Evolutionary conservation across 2,113 vertebrate species (phyloP).

Genomic region (Nanorana parkeri): DNA sequence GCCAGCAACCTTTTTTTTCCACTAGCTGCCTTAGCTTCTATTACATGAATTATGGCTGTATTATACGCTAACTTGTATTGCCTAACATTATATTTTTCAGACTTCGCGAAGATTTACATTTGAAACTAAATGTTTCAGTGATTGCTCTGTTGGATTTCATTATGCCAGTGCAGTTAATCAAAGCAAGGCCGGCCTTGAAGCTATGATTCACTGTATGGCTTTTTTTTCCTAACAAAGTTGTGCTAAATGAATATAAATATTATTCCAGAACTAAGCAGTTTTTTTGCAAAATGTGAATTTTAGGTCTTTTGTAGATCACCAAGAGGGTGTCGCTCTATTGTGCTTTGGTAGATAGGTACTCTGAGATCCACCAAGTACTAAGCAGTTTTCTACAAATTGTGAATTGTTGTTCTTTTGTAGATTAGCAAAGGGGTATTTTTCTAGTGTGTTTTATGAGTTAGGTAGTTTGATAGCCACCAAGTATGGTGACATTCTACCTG

Average conservation of each 20-base stretch:
- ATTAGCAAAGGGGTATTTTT: too few species aligned
- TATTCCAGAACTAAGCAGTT: conserved; percentile 70
- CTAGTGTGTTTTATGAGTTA: too few species aligned
- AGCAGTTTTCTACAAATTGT: too few species aligned
- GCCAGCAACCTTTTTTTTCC: conserved; percentile 71
- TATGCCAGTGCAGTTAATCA: conserved; percentile 79
- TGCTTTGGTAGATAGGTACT: too few species aligned
- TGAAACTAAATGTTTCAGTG: conserved; percentile 81
- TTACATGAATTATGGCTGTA: conserved; percentile 74
- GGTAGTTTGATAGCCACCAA: too few species aligned
- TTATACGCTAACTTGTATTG: conserved; percentile 72
- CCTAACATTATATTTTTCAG: conserved; percentile 69
- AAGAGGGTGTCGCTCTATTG: too few species aligned
- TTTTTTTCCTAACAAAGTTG: conserved; percentile 74
- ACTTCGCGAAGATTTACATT: conserved; percentile 85
- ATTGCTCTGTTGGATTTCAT: conserved; percentile 84
- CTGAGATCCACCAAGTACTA: too few species aligned
- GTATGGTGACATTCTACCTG: too few species aligned
- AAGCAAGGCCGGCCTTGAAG: conserved; percentile 76
- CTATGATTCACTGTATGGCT: conserved; percentile 74
- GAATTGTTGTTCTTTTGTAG: too few species aligned
- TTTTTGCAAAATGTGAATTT: conserved; percentile 62
- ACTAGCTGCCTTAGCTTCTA: conserved; percentile 67
- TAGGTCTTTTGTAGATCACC: neutral
- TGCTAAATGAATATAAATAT: conserved; percentile 77